phyloP scores from a whole-genome alignment of 2,113 vertebrate genomes.

The Micromys minutus region DNA sequence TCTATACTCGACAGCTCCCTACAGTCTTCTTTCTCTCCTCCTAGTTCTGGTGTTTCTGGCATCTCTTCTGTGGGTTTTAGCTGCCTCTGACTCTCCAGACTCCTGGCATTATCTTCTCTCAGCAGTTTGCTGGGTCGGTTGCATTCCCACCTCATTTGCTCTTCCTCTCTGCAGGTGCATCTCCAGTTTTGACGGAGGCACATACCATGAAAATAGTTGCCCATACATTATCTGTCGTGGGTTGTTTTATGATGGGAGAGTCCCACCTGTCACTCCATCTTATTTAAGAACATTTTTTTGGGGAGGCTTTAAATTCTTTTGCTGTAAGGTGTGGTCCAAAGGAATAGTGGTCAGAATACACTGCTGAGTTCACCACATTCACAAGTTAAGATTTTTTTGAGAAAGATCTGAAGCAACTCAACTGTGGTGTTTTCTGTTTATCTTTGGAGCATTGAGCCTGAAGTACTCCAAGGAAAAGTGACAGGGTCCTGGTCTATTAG shows the following conservation, averaged over 20 bases:
- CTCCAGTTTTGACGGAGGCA: fast-evolving
- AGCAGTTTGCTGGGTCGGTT: neutral
- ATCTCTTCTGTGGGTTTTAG: neutral
- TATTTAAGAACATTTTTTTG: neutral
- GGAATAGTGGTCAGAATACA: neutral
- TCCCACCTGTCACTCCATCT: neutral
- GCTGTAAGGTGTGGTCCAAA: neutral
- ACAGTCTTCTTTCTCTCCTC: neutral
- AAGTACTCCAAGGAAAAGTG: neutral
- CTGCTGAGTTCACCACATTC: neutral
- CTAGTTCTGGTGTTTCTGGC: neutral
- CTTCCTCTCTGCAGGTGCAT: neutral
- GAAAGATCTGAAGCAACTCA: neutral
- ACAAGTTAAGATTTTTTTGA: neutral
- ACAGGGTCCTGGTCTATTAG: neutral
- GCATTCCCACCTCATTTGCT: neutral
- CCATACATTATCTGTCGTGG: fast-evolving
- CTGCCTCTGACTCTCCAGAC: neutral
- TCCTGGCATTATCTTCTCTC: neutral
- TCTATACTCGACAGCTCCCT: neutral
- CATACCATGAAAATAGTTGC: neutral
- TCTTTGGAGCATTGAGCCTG: neutral
- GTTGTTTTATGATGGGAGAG: too few relatives aligned
- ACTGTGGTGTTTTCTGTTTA: fast-evolving
- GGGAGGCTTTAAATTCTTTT: neutral